Evolutionary conservation across 2,888 invertebrate species (phyloP).

Genomic region (Periphyllus acericola): DNA sequence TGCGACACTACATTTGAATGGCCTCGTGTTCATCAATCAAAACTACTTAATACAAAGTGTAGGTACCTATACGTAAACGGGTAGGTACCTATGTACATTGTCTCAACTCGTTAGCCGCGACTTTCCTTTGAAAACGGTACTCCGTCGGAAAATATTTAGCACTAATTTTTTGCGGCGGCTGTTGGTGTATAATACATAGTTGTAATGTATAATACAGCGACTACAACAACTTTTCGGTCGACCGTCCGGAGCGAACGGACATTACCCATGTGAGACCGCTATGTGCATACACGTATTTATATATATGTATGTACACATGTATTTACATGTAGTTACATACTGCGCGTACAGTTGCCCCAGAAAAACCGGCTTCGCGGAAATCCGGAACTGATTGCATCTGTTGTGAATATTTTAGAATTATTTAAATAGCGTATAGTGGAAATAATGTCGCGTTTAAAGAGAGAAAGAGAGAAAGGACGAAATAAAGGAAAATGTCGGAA

Average conservation of each 20-base stretch:
- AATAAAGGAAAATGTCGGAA: background rate
- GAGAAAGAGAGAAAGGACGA: background rate
- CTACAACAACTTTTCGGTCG: constrained; percentile 32
- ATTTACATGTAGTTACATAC: background rate
- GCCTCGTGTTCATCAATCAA: too few species aligned
- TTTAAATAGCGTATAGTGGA: constrained; percentile 33
- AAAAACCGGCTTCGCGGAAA: constrained; percentile 58
- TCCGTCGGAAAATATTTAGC: too few species aligned
- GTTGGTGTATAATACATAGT: too few species aligned
- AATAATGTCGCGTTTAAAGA: background rate
- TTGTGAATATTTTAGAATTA: constrained; percentile 40
- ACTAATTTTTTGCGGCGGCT: too few species aligned
- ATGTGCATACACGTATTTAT: background rate
- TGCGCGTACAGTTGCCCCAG: constrained; percentile 12
- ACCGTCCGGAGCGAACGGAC: background rate
- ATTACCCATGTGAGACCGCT: constrained; percentile 21
- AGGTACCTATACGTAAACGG: too few species aligned
- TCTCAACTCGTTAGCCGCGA: too few species aligned
- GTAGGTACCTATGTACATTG: too few species aligned
- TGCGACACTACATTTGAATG: too few species aligned
- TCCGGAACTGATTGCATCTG: constrained; percentile 51
- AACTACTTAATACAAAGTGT: too few species aligned
- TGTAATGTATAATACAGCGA: too few species aligned
- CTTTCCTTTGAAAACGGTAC: too few species aligned
- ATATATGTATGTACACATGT: too few species aligned